A percentile compares a stretch with the other conserved stretches of the same genome.
phyloP scores from a whole-genome alignment of 2,797 vertebrate species.

The Borostomias antarcticus region DNA sequence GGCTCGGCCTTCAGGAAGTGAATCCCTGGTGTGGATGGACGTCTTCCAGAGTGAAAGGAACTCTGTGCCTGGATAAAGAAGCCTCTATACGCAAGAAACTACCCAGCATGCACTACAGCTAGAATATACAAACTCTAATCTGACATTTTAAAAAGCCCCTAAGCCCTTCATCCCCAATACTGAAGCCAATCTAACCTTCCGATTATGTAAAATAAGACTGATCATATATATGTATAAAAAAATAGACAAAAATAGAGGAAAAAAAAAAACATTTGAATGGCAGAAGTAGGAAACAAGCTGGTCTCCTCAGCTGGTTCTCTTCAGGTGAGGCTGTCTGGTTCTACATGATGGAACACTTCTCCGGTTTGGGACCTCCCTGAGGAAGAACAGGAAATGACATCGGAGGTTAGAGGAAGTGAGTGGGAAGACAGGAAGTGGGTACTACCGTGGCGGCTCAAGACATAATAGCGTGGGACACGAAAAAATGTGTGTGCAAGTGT shows the following conservation, averaged over 20 bases:
- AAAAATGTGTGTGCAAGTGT: not conserved
- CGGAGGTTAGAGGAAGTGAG: not conserved
- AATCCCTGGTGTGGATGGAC: slow-evolving; percentile 46
- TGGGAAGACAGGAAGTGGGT: slow-evolving; percentile 10
- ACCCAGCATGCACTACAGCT: slow-evolving; percentile 42
- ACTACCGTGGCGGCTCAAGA: not conserved
- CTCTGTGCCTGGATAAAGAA: slow-evolving; percentile 30
- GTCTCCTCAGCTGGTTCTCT: slow-evolving; percentile 41
- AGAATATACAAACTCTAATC: slow-evolving; percentile 44
- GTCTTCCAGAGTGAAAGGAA: slow-evolving; percentile 52
- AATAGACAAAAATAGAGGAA: slow-evolving; percentile 33
- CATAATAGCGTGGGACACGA: not conserved
- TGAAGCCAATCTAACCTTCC: slow-evolving; percentile 45
- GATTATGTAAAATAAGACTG: slow-evolving; percentile 13
- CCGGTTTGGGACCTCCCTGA: slow-evolving; percentile 66
- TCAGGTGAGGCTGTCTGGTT: slow-evolving; percentile 42
- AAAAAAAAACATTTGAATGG: slow-evolving; percentile 46
- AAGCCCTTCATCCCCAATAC: slow-evolving; percentile 37
- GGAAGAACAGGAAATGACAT: slow-evolving; percentile 4
- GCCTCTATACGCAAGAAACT: slow-evolving; percentile 38
- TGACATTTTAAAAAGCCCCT: slow-evolving; percentile 32
- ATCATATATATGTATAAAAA: slow-evolving; percentile 46
- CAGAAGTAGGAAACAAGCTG: slow-evolving; percentile 36
- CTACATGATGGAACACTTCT: slow-evolving; percentile 79
- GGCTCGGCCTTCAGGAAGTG: slow-evolving; percentile 58